phyloP scores from a whole-genome alignment of 1,140 invertebrate genomes.

The Drosophila azteca region DNA sequence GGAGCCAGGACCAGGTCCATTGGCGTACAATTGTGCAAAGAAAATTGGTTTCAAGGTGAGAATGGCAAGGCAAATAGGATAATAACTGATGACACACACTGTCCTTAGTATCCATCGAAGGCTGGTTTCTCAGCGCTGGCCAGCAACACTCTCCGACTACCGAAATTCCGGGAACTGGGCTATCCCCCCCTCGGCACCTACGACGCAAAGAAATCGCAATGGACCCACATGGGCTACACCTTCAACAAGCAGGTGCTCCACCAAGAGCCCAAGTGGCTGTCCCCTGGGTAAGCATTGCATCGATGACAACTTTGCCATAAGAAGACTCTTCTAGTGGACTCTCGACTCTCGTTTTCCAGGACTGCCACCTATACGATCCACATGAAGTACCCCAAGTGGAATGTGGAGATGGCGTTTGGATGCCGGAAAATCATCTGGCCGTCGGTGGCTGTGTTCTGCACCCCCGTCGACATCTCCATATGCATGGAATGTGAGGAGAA shows the following conservation, averaged over 20 bases:
- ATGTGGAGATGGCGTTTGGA: slow-evolving; percentile 62
- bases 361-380: slow-evolving; percentile 63
- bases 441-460: slow-evolving; percentile 63
- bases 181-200: slow-evolving; percentile 64
- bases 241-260: slow-evolving; percentile 38
- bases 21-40: slow-evolving; percentile 43
- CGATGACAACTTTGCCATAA: no score
- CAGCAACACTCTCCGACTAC: slow-evolving; percentile 64
- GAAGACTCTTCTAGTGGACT: background rate
- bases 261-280: slow-evolving; percentile 46
- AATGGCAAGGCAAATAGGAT: no score
- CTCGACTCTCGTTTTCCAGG: slow-evolving; percentile 15
- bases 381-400: slow-evolving; percentile 36
- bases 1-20: slow-evolving; percentile 37
- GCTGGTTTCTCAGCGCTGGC: slow-evolving; percentile 69
- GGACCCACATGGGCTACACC: slow-evolving; percentile 33
- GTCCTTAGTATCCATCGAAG: slow-evolving; percentile 64
- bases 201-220: slow-evolving; percentile 20
- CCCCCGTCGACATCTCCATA: slow-evolving; percentile 30
- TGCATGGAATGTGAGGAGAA: slow-evolving; percentile 53
- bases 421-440: slow-evolving; percentile 59
- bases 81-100: no score
- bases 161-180: slow-evolving; percentile 8
- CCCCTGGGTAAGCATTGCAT: slow-evolving; percentile 59
- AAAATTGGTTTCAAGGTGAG: slow-evolving; percentile 54